Percentiles rank a stretch among this genome's conserved stretches.
Conservation (phyloP, 2,888 invertebrate genomes). For the Ornithoptera priamus region DNA sequence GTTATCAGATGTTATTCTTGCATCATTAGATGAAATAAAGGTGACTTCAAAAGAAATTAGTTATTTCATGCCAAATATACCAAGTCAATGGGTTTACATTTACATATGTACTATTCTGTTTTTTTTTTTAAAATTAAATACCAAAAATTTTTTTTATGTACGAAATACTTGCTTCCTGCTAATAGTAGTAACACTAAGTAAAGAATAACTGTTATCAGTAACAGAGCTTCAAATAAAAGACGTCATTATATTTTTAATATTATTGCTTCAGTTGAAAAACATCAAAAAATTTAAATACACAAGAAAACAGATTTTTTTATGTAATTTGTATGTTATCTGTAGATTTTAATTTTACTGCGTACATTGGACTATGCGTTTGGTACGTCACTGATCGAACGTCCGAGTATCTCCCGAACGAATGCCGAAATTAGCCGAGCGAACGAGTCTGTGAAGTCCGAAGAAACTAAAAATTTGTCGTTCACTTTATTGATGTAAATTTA, state of each 20-base stretch:
- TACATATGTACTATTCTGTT: no score
- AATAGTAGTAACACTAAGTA: no score
- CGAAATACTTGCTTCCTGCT: no score
- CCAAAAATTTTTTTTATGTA: no score
- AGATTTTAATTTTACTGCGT: conserved; percentile 32
- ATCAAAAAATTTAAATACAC: not conserved
- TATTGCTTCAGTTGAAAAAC: not conserved
- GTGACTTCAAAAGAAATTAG: not conserved
- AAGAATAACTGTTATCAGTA: no score
- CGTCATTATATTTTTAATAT: not conserved
- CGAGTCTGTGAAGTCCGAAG: conserved; percentile 78
- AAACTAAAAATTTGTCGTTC: conserved; percentile 82
- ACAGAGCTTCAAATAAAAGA: not conserved
- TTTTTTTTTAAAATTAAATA: no score
- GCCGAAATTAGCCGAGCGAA: conserved; percentile 82
- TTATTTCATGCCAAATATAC: not conserved
- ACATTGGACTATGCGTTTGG: conserved; percentile 31
- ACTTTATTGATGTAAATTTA: conserved; percentile 80
- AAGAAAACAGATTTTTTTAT: not conserved
- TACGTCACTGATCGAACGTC: conserved; percentile 67
- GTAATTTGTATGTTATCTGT: not conserved
- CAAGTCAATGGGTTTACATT: no score
- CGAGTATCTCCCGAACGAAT: conserved; percentile 68
- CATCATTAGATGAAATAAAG: not conserved
- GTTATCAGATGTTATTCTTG: not conserved